A percentile compares a stretch with the other conserved stretches of the same genome.
Evolutionary conservation across 2,113 vertebrate species (phyloP).

Genomic region (Pelvicachromis taeniatus): DNA sequence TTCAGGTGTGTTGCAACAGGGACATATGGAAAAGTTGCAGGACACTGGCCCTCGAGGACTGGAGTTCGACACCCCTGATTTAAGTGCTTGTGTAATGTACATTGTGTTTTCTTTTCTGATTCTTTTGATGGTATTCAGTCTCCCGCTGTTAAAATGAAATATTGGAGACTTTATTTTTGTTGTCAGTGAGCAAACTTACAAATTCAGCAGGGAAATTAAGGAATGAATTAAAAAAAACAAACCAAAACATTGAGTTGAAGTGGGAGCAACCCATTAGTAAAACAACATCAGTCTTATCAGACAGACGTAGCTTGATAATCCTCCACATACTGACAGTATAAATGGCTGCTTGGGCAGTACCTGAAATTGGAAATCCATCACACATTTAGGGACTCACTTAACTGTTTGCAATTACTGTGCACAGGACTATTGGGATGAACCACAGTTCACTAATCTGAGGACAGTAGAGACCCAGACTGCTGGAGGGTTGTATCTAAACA

Average conservation of each 20-base stretch:
- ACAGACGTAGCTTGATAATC: not conserved
- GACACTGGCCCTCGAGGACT: too few relatives aligned
- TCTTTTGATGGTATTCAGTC: not conserved
- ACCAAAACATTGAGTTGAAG: too few relatives aligned
- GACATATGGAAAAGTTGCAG: too few relatives aligned
- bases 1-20: too few relatives aligned
- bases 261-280: not conserved
- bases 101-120: rapidly evolving
- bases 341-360: not conserved
- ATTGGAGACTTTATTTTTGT: not conserved
- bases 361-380: not conserved
- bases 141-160: not conserved
- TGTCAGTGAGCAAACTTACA: not conserved
- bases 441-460: not conserved
- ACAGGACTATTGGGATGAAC: not conserved
- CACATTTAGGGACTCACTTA: not conserved
- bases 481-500: not conserved
- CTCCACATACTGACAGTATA: not conserved
- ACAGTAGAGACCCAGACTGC: not conserved
- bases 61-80: not conserved
- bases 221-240: not conserved
- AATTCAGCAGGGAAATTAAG: not conserved
- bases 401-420: not conserved
- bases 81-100: not conserved
- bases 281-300: not conserved